Conservation (phyloP, 2,888 invertebrate genomes). For the Operophtera brumata region DNA sequence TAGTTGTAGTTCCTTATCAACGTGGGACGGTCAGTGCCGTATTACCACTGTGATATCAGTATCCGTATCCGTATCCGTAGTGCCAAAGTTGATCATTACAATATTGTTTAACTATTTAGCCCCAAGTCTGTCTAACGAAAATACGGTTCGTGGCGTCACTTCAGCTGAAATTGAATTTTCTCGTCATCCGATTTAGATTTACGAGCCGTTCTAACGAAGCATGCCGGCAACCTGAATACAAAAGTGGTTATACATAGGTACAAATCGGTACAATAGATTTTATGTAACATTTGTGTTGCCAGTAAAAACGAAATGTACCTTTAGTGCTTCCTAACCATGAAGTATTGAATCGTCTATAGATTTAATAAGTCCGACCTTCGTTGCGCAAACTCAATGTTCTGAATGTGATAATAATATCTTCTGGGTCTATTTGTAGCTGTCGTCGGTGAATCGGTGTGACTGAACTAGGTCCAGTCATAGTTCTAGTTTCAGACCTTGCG, state of each 20-base stretch:
- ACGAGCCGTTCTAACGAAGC: slow-evolving; percentile 43
- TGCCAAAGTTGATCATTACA: too few relatives aligned
- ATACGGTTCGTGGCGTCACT: neutral
- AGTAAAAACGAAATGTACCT: slow-evolving; percentile 56
- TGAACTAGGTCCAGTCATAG: neutral
- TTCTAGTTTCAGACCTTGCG: neutral
- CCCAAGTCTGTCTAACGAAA: too few relatives aligned
- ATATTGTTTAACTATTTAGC: too few relatives aligned
- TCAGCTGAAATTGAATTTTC: slow-evolving; percentile 34
- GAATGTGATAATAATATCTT: too few relatives aligned
- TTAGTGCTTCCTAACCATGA: slow-evolving; percentile 49
- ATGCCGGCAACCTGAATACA: slow-evolving; percentile 32
- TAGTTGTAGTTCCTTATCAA: too few relatives aligned
- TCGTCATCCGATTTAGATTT: slow-evolving; percentile 29
- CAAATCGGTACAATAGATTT: slow-evolving; percentile 62
- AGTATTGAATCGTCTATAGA: slow-evolving; percentile 52
- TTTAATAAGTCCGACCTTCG: slow-evolving; percentile 47
- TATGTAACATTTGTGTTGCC: slow-evolving; percentile 59
- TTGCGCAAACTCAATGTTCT: slow-evolving; percentile 41
- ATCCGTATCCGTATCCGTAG: too few relatives aligned
- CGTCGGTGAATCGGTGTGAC: neutral
- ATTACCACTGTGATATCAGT: too few relatives aligned
- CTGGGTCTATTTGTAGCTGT: slow-evolving; percentile 13
- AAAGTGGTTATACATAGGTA: too few relatives aligned
- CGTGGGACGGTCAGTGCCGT: too few relatives aligned